Base-by-base conservation (phyloP, 2,797 vertebrate species). In the Eidolon dupreanum region DNA sequence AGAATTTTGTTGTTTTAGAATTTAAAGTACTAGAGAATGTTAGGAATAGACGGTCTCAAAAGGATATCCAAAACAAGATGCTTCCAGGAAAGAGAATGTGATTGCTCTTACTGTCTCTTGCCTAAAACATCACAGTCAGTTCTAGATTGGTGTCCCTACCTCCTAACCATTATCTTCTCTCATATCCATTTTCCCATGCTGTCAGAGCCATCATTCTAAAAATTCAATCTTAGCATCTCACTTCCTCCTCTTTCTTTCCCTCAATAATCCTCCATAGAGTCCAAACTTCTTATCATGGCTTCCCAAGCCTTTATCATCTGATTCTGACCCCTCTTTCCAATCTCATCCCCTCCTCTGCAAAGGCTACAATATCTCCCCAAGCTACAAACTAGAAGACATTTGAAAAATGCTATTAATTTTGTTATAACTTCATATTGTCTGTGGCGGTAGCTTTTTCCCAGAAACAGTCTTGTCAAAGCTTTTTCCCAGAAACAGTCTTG, bases 1-100 rank as follows among this genome's bases (percentile, higher is more conserved):
- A 90, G 78, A 86, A 95, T 95, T 86, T 88, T 88, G 71, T 88
- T 95, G 93, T 96, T 97, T 97, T 75, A 68, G 41, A 96, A 88
- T n/a, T 91, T 53, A 55, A 92, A 88, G 93, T 83, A 81, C 85
- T 95, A 78, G 63, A 90, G 46, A 92, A 95, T 24, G 36, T 89
- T 75, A 68, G 8, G 33, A 96, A 87, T 78, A 96, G 93, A 94
- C 84, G 86, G 82, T 86, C 77, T 93, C 86, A 61, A 87, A 95
- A 93, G 63, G 51, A 78, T 78, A 53, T 86, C 87, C 4, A 8
- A 96, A 96, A 82, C 36, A 85, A 15, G 51, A 36, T 88, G 86
- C 57, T 89, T 73, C 90, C 46, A 57, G 61, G 93, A 94, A 84
- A 85, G 79, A 93, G 88, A 93, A 95, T 74, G 38, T 70, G 65